Conservation (phyloP, 1,140 invertebrate genomes). For the Colletes latitarsis region DNA sequence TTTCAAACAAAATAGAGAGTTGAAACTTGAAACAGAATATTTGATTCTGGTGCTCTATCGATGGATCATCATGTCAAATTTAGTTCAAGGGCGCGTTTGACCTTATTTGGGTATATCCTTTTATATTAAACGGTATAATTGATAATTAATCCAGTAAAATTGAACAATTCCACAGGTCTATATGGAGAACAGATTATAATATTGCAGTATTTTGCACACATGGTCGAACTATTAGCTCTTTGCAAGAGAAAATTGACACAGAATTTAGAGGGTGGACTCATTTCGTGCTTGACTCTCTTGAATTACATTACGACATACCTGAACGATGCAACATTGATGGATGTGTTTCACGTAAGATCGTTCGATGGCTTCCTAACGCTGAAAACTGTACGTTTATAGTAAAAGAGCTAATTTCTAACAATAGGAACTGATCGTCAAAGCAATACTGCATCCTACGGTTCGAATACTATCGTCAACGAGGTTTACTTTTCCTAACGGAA, state of each 20-base stretch:
- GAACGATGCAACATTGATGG: slow-evolving; percentile 93
- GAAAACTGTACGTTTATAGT: neutral
- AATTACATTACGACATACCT: slow-evolving; percentile 91
- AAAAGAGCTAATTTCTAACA: neutral
- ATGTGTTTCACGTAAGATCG: slow-evolving; percentile 87
- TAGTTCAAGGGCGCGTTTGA: too few relatives aligned
- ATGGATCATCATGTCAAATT: too few relatives aligned
- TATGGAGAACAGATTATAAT: slow-evolving; percentile 97
- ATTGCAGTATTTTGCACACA: slow-evolving; percentile 96
- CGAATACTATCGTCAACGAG: slow-evolving; percentile 87
- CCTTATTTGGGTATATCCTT: too few relatives aligned
- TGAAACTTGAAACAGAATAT: too few relatives aligned
- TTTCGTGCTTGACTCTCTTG: slow-evolving; percentile 91
- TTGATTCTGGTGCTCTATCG: too few relatives aligned
- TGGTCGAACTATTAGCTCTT: slow-evolving; percentile 90
- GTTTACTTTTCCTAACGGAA: slow-evolving; percentile 90
- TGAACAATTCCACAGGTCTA: slow-evolving; percentile 83
- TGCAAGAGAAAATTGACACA: slow-evolving; percentile 90
- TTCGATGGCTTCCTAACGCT: neutral
- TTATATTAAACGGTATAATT: too few relatives aligned
- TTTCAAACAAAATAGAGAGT: too few relatives aligned
- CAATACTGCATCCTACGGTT: slow-evolving; percentile 89
- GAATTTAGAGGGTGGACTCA: slow-evolving; percentile 93
- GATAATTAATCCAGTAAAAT: neutral
- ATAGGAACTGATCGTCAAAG: slow-evolving; percentile 87